Base-by-base conservation (phyloP, 2,113 vertebrate species). In the Calonectris borealis region DNA sequence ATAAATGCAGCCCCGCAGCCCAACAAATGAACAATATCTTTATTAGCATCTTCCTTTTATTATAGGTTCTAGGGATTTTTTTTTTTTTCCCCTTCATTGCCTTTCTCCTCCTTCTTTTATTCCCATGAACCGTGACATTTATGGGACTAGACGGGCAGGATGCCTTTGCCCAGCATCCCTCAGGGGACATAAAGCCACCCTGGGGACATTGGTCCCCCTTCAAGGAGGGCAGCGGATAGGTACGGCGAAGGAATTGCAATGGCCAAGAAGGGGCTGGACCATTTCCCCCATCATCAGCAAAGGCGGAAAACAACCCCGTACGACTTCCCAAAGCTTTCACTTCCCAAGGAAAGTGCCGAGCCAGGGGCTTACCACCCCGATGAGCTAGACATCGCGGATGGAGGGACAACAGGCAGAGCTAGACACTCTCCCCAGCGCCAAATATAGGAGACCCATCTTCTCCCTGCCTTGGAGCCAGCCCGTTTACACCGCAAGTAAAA, bases 221-320 rank as follows among this genome's bases (percentile, higher is more conserved):
- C n/a, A 60, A 49, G 40, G 52, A 44, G 7, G n/a, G 19, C 52
- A 82, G 27, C 22, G 49, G 34, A 22, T 16, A 57, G 42, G 26
- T 31, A 20, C 2, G 0, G 31, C 1, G 0, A 65, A 82, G n/a
- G 27, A 51, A 82, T 55, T 26, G 27, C 24, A 44, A 48, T 2
- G 10, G 22, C 46, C 52, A 16, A 32, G n/a, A 71, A 81, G 10
- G 20, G 5, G 13, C 14, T 38, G 51, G 51, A 40, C 20, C 6
- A 15, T 61, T 66, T 55, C 5, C n/a, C 15, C 15, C 16, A 6
- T 14, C 13, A 17, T 17, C 46, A 57, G 11, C 18, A 54, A 54
- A 64, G 21, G 3, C 3, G 3, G 1, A 1, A 6, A 18, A 22
- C 32, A 40, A 55, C 6, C 5, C 21, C 2, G 3, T 7, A 22